phyloP scores from a whole-genome alignment of 2,113 vertebrate genomes.

The Shinisaurus crocodilurus region DNA sequence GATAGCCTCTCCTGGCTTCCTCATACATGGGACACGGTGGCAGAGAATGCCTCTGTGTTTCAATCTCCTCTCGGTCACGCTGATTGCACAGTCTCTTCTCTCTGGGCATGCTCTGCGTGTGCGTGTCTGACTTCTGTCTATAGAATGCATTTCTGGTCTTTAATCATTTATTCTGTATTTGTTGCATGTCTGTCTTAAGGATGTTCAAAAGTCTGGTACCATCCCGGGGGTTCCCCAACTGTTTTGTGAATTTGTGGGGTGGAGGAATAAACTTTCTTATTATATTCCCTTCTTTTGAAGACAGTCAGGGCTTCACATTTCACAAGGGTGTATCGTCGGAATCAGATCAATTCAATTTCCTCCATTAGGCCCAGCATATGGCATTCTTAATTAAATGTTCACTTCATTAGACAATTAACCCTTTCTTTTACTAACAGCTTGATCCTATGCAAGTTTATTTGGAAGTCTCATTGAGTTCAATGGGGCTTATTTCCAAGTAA shows the following conservation, averaged over 20 bases:
- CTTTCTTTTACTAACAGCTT: neutral
- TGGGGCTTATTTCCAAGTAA: neutral
- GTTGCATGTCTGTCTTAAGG: conserved; percentile 9
- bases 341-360: neutral
- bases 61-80: conserved; percentile 28
- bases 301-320: neutral
- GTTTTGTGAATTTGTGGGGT: neutral
- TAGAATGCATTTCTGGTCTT: conserved; percentile 18
- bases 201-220: neutral
- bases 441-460: neutral
- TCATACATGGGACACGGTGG: conserved; percentile 9
- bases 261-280: neutral
- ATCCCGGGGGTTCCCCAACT: neutral
- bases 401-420: conserved; percentile 8
- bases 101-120: conserved; percentile 1
- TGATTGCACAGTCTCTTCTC: conserved; percentile 32
- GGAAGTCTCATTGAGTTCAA: neutral
- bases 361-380: neutral
- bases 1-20: conserved; percentile 18
- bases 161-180: conserved; percentile 35
- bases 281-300: neutral
- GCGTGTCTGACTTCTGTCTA: neutral
- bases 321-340: neutral
- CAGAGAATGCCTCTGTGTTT: conserved; percentile 29
- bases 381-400: conserved; percentile 12